A percentile compares a stretch with the other conserved stretches of the same genome.
Evolutionary conservation across 2,888 invertebrate species (phyloP).

Genomic region (Pseudoips prasinana): DNA sequence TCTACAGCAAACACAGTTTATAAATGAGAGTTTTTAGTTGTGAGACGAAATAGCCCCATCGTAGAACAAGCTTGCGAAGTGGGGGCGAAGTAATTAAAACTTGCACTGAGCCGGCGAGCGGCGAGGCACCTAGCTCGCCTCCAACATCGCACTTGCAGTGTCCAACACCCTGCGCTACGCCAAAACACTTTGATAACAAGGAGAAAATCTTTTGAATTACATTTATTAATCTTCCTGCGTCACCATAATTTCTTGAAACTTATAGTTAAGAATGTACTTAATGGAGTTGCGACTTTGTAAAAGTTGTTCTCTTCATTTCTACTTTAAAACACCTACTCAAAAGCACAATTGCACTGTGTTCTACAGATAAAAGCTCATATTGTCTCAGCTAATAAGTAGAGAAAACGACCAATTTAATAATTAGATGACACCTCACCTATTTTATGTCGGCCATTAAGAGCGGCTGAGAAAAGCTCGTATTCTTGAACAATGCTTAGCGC

Average conservation of each 20-base stretch:
- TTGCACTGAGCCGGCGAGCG: conserved; percentile 47
- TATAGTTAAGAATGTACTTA: too few relatives aligned
- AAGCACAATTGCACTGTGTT: too few relatives aligned
- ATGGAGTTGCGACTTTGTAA: too few relatives aligned
- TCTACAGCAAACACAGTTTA: conserved; percentile 53
- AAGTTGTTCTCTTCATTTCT: too few relatives aligned
- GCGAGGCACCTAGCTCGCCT: conserved; percentile 25
- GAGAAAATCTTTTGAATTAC: conserved; percentile 10
- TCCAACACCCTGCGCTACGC: conserved; percentile 29
- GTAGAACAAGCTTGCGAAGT: conserved; percentile 59
- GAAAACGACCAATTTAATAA: conserved; percentile 34
- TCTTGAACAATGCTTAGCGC: conserved; percentile 59
- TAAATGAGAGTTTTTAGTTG: conserved; percentile 69
- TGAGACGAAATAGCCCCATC: conserved; percentile 61
- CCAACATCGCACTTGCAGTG: conserved; percentile 31
- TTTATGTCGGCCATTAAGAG: conserved; percentile 58
- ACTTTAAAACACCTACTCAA: too few relatives aligned
- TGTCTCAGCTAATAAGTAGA: conserved; percentile 22
- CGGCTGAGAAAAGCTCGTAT: conserved; percentile 49
- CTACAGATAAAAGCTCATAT: too few relatives aligned
- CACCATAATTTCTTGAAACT: too few relatives aligned
- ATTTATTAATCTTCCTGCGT: conserved; percentile 9
- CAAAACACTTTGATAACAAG: conserved; percentile 34
- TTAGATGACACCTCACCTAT: conserved; percentile 47
- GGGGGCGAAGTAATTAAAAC: conserved; percentile 74